phyloP scores from a whole-genome alignment of 2,113 vertebrate species.

The Paramormyrops kingsleyae region DNA sequence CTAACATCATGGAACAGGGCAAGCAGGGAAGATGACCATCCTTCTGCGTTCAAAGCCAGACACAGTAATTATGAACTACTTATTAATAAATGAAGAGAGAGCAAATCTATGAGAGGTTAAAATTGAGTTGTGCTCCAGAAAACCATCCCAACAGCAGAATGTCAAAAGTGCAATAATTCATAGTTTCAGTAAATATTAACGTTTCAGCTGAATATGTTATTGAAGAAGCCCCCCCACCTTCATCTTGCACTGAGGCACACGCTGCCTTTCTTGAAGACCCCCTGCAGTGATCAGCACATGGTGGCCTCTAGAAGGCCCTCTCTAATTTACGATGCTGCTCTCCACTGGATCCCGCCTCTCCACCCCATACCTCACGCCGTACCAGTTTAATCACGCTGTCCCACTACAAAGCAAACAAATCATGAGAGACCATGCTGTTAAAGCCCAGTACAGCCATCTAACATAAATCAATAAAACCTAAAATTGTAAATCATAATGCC shows the following conservation, averaged over 20 bases:
- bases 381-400: neutral
- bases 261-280: neutral
- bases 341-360: neutral
- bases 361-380: neutral
- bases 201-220: neutral
- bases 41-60: neutral
- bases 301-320: neutral
- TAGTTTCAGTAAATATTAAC: neutral
- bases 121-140: neutral
- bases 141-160: neutral
- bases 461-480: neutral
- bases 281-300: neutral
- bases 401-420: neutral
- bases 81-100: neutral
- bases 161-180: conserved; percentile 15
- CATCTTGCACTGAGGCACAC: neutral
- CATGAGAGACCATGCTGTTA: neutral
- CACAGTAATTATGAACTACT: neutral
- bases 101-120: neutral
- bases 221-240: neutral
- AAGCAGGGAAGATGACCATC: neutral
- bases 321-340: neutral
- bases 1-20: neutral
- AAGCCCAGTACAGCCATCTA: neutral
- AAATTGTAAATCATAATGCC: neutral